phyloP scores from a whole-genome alignment of 2,888 invertebrate species.

The Nomada flava region DNA sequence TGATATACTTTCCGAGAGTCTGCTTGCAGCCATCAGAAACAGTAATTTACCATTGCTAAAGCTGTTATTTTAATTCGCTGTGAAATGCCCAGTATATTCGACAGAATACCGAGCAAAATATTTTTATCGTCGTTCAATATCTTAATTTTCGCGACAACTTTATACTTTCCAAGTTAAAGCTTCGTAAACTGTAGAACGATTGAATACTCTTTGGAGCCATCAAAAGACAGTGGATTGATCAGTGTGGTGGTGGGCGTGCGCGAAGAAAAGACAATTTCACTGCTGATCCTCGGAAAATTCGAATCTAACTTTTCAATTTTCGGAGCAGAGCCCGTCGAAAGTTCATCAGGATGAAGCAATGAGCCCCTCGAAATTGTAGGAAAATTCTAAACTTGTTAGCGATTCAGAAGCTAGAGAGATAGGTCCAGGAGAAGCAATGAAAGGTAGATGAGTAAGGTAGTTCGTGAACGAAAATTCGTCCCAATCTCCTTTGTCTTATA shows the following conservation, averaged over 20 bases:
- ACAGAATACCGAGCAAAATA: too few relatives aligned
- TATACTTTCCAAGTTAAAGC: conserved; percentile 4
- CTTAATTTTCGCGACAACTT: not conserved
- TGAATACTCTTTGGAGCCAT: not conserved
- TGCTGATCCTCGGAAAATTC: conserved; percentile 26
- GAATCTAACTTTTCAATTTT: conserved; percentile 37
- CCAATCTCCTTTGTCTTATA: not conserved
- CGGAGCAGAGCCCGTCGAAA: not conserved
- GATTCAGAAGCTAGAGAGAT: too few relatives aligned
- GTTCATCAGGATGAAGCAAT: conserved; percentile 35
- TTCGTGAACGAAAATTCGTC: conserved; percentile 16
- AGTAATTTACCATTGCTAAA: too few relatives aligned
- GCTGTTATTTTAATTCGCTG: too few relatives aligned
- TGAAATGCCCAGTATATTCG: too few relatives aligned
- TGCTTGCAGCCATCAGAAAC: too few relatives aligned
- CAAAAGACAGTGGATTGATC: not conserved
- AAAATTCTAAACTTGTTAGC: conserved; percentile 27
- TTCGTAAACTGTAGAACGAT: not conserved
- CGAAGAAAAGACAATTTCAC: conserved; percentile 11
- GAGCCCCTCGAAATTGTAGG: not conserved
- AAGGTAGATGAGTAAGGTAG: conserved; percentile 6
- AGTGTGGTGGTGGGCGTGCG: not conserved
- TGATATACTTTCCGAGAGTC: too few relatives aligned
- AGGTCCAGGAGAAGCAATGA: not conserved
- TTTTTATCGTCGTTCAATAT: not conserved